These are phyloP conservation scores for Lycodopsis pacificus DNA, from an alignment of 2,797 vertebrate species.

Conservation along the genomic window DNA sequence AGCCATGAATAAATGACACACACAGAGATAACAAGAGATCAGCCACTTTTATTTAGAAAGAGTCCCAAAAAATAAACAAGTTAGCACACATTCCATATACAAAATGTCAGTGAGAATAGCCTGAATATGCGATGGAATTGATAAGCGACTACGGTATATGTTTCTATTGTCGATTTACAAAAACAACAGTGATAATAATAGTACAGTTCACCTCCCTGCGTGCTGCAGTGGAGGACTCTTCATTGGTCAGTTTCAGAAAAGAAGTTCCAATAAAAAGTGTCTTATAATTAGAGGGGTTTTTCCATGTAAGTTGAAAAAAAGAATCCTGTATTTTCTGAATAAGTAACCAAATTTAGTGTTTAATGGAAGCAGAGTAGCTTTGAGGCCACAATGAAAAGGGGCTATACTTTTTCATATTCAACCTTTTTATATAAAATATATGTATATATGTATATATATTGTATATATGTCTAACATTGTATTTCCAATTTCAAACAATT, in stretches of 20 bases:
- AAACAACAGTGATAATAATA: conserved; percentile 71
- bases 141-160: conserved; percentile 73
- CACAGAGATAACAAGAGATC: conserved; percentile 74
- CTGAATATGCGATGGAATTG: conserved; percentile 77
- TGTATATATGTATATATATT: conserved; percentile 77
- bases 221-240: conserved; percentile 40
- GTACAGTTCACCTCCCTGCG: conserved; percentile 55
- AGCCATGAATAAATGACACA: conserved; percentile 32
- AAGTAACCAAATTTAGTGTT: conserved; percentile 42
- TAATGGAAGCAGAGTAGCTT: conserved; percentile 45
- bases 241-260: conserved; percentile 44
- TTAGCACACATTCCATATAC: conserved; percentile 89
- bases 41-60: conserved; percentile 88
- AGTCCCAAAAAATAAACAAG: conserved; percentile 88
- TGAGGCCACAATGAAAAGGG: conserved; percentile 45
- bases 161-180: conserved; percentile 69
- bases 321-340: conserved; percentile 13
- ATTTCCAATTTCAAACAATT: conserved; percentile 80
- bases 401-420: conserved; percentile 67
- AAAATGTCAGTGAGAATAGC: conserved; percentile 85
- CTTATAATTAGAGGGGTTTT: conserved; percentile 48
- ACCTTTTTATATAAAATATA: conserved; percentile 81
- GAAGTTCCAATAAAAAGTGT: conserved; percentile 28
- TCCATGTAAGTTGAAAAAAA: conserved; percentile 42
- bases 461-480: conserved; percentile 76